A percentile compares a stretch with the other conserved stretches of the same genome.
Conservation (phyloP, 2,888 invertebrate genomes). For the Pheosia tremula region DNA sequence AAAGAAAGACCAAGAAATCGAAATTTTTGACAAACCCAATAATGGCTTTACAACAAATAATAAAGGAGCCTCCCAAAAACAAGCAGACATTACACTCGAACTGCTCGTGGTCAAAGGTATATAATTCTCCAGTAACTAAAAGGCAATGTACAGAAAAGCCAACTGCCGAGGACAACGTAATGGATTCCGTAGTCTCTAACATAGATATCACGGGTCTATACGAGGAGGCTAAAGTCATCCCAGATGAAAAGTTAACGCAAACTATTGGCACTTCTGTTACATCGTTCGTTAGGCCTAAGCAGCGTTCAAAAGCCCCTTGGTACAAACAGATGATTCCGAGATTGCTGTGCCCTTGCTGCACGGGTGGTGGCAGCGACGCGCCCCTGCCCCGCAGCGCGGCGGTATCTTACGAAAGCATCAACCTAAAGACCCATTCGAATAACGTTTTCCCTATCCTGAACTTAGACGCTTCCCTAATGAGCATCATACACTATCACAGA, state of each 20-base stretch:
- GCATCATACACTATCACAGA: constrained; percentile 57
- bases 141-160: constrained; percentile 27
- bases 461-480: constrained; percentile 64
- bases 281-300: constrained; percentile 32
- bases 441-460: constrained; percentile 41
- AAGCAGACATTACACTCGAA: constrained; percentile 17
- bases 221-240: constrained; percentile 5
- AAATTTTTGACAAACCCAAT: constrained; percentile 6
- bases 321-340: constrained; percentile 46
- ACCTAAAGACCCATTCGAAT: constrained; percentile 47
- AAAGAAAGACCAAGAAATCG: constrained; percentile 11
- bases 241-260: constrained; percentile 31
- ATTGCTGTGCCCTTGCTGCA: constrained; percentile 66
- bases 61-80: constrained; percentile 14
- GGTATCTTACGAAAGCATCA: constrained; percentile 64
- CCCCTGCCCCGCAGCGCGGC: constrained; percentile 31
- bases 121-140: constrained; percentile 48
- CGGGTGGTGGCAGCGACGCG: constrained; percentile 49
- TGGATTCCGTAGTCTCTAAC: constrained; percentile 4
- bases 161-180: constrained; percentile 6
- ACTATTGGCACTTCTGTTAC: constrained; percentile 46
- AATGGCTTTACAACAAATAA: constrained; percentile 13
- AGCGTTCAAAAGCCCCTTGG: constrained; percentile 29
- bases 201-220: constrained; percentile 10
- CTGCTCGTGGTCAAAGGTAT: constrained; percentile 61